Evolutionary conservation across 2,888 invertebrate genomes (phyloP), one percentile per base, ranked within the genome.

Genomic region (Brachyptera risi): DNA sequence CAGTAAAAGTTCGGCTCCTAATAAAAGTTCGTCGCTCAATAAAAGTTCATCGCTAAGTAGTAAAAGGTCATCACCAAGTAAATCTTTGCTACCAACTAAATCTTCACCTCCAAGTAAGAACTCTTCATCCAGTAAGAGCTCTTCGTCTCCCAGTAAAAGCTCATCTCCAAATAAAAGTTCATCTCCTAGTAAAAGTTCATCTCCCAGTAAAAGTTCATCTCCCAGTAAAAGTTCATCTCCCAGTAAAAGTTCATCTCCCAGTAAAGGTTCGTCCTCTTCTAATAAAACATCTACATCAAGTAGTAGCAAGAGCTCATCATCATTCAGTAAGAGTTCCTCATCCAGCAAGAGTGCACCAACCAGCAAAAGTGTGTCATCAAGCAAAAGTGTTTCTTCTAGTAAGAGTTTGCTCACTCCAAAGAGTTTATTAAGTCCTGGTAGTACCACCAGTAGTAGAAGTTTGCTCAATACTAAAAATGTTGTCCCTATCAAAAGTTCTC

Each of bases 241-340:
- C 19, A 54, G 21, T 31, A 54, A 54, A 54, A 54, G 21, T 13
- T 24, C 54, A 37, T 54, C 37, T 2, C 35, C 17, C 17, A 54
- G 54, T 35, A 54, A 37, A 13, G 19, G 21, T 5, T 35, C 54
- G 11, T 54, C 54, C 4, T 35, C 54, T 19, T 26, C 51, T 21
- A 37, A 11, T 13, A 54, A 54, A 37, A 31, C 35, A 2, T 5
- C 31, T 2, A 35, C 54, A 31, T 17, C 31, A 31, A 54, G 35
- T 37, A 17, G 17, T 19, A n/a, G n/a, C n/a, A 54, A 54, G 37
- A 54, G 35, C 13, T 54, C 54, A 35, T 37, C 44, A 19, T n/a
- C 50, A 26, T 51, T 21, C 7, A 47, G 47, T 47, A 47, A 47
- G 24, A 37, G 1, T 21, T 54, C 54, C 13, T 21, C 54, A 5